Evolutionary conservation across 2,113 vertebrate genomes (phyloP), one percentile per base, ranked within the genome.

Genomic region (Zosterops japonicus): DNA sequence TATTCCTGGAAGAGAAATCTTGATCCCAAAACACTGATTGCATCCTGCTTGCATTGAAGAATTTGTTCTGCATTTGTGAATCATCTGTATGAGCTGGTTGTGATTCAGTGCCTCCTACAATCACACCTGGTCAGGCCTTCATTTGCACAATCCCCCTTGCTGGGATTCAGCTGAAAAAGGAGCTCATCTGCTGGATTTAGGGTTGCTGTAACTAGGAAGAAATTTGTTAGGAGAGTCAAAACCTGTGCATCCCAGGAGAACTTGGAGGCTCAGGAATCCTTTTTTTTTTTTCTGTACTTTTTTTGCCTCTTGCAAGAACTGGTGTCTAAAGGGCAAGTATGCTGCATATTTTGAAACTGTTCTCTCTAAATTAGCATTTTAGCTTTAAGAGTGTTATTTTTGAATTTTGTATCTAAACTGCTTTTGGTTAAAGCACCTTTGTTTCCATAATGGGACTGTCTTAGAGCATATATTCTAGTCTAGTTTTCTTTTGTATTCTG

Each of bases 41-140:
- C n/a, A 72, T 82, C 46, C 61, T 81, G 18, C 53, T 87, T 90
- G 82, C 6, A 2, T 12, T 87, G 72, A 77, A 71, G 44, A 85
- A 80, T 69, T 95, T 92, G n/a, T 83, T 95, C 83, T 61, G 93
- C 27, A 22, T 89, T 84, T 84, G 60, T 87, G 65, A 95, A 61
- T 91, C 36, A 68, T 90, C 59, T 91, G 25, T 75, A 49, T 78
- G 53, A 88, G 61, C 36, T 81, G 41, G 36, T 44, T 90, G 79
- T 77, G 75, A 85, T 83, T 93, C 80, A 92, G 52, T 63, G 36
- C 53, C 72, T 91, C 86, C 94, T 69, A 64, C 80, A 47, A 6
- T 75, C 44, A 70, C 81, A 87, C 65, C 65, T 81, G 39, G 33
- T 64, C 57, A 89, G n/a, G 65, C 59, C 35, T 91, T 44, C 28